Percentiles rank a stretch among this genome's conserved stretches.
phyloP scores from a whole-genome alignment of 2,797 vertebrate species.

The Ispidina picta region DNA sequence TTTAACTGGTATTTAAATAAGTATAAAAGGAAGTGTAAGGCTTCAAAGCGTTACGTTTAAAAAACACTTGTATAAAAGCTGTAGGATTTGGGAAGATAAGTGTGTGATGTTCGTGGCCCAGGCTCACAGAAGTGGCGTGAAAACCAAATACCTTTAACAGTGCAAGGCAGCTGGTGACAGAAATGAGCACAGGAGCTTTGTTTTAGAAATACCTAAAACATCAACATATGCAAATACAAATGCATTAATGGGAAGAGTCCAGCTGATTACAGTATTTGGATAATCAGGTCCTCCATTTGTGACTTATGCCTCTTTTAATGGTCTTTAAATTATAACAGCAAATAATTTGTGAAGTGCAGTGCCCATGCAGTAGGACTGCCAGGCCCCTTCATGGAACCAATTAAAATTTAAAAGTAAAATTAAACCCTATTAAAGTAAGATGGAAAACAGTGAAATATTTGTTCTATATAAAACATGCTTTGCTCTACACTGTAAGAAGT shows the following conservation, averaged over 20 bases:
- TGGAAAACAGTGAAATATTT: conserved; percentile 61
- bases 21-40: not conserved
- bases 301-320: not conserved
- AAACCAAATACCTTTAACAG: not conserved
- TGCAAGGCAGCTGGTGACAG: not conserved
- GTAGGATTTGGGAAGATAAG: not conserved
- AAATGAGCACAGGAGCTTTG: not conserved
- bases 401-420: conserved; percentile 67
- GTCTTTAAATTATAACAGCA: not conserved
- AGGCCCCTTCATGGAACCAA: conserved; percentile 50
- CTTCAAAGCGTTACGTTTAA: not conserved
- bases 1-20: not conserved
- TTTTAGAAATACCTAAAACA: not conserved
- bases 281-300: not conserved
- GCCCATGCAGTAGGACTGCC: conserved; percentile 29
- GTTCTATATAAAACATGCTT: conserved; percentile 3
- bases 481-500: not conserved
- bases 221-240: not conserved
- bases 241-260: not conserved
- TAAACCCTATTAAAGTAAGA: conserved; percentile 70
- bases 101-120: not conserved
- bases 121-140: not conserved
- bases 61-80: accelerated
- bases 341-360: conserved; percentile 9
- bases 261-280: not conserved